Conservation (phyloP, 92 coral and sea anemone genomes). For the Paramuricea clavata region DNA sequence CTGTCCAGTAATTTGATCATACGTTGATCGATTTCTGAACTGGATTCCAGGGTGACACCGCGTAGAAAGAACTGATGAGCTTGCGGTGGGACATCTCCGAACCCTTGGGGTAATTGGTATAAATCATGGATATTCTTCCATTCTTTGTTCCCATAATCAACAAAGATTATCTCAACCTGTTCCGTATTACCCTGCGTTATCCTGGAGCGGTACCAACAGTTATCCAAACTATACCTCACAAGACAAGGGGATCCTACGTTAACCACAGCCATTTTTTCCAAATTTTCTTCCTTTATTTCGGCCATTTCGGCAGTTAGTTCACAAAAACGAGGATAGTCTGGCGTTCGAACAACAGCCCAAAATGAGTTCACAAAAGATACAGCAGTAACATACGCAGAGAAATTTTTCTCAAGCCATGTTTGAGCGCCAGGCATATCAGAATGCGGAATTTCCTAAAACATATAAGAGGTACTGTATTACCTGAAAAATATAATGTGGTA, state of each 20-base stretch:
- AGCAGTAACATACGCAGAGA: constrained; percentile 24
- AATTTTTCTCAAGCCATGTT: neutral
- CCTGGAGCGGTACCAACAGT: constrained; percentile 52
- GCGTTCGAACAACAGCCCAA: constrained; percentile 54
- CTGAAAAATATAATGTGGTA: no score
- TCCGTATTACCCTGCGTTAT: constrained; percentile 17
- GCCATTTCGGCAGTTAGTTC: constrained; percentile 38
- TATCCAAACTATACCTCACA: constrained; percentile 16
- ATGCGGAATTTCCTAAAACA: no score
- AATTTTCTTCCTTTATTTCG: constrained; percentile 25
- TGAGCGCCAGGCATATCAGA: neutral
- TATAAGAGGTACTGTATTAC: no score
- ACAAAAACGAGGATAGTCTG: neutral
- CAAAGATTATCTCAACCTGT: constrained; percentile 37
- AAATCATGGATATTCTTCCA: constrained; percentile 26
- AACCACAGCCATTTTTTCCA: neutral
- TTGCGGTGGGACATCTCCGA: constrained; percentile 48
- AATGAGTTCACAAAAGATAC: constrained; percentile 44
- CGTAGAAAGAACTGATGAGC: constrained; percentile 43
- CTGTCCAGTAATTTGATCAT: constrained; percentile 1
- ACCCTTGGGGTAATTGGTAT: constrained; percentile 46
- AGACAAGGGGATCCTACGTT: neutral
- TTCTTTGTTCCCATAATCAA: constrained; percentile 67
- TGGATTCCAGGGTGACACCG: neutral
- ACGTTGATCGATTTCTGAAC: neutral